A percentile compares a stretch with the other conserved stretches of the same genome.
Conservation (phyloP, 2,888 invertebrate genomes). For the Eledona agricola region DNA sequence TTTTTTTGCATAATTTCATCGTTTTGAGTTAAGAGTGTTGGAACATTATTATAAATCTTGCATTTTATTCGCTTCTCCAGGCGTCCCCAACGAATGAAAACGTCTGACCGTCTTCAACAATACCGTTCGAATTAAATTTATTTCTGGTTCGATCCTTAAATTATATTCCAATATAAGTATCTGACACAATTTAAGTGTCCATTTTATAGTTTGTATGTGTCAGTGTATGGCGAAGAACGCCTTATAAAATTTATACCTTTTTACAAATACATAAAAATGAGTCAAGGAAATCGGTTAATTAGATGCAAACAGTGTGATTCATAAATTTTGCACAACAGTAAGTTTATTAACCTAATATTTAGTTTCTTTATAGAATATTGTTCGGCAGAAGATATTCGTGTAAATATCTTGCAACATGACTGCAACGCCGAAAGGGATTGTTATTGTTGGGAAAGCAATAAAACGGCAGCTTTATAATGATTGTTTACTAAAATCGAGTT, state of each 20-base stretch:
- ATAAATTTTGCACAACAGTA: slow-evolving; percentile 1
- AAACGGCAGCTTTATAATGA: slow-evolving; percentile 31
- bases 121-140: slow-evolving; percentile 44
- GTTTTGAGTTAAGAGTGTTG: background rate
- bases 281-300: slow-evolving; percentile 26
- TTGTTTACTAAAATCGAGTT: slow-evolving; percentile 30
- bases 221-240: slow-evolving; percentile 34
- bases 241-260: slow-evolving; percentile 38
- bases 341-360: slow-evolving; percentile 13
- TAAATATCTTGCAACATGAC: slow-evolving; percentile 30
- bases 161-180: slow-evolving; percentile 44
- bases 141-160: slow-evolving; percentile 43
- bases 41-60: slow-evolving; percentile 47
- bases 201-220: slow-evolving; percentile 44
- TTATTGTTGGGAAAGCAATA: slow-evolving; percentile 28
- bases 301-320: slow-evolving; percentile 5
- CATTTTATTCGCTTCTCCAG: slow-evolving; percentile 47
- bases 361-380: slow-evolving; percentile 17
- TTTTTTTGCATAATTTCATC: background rate
- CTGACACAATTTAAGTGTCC: slow-evolving; percentile 44
- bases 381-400: slow-evolving; percentile 9
- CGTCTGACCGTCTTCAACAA: slow-evolving; percentile 50
- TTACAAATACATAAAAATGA: slow-evolving; percentile 36
- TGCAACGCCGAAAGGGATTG: slow-evolving; percentile 28
- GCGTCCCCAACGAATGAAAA: slow-evolving; percentile 51